phyloP scores from a whole-genome alignment of 2,797 vertebrate genomes.

The Clarias laeviceps region DNA sequence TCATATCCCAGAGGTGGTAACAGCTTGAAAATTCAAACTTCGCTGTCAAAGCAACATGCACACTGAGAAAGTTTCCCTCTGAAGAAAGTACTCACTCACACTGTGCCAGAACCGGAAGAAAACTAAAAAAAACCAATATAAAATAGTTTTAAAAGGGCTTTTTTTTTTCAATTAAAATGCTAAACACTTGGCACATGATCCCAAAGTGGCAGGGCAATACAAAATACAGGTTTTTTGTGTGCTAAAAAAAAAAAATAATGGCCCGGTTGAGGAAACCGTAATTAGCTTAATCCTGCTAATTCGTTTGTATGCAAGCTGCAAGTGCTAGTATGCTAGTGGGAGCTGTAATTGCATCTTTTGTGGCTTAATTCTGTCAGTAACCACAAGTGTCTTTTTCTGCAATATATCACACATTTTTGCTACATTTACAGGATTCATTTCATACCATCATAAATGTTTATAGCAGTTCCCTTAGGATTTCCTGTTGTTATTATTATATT shows the following conservation, averaged over 20 bases:
- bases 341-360: constrained; percentile 53
- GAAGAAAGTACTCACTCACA: constrained; percentile 17
- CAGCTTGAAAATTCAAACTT: constrained; percentile 38
- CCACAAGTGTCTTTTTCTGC: neutral
- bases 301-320: constrained; percentile 44
- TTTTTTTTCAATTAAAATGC: constrained; percentile 26
- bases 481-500: no score
- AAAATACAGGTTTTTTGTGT: constrained; percentile 15
- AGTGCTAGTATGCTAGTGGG: constrained; percentile 56
- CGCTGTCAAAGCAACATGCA: constrained; percentile 20
- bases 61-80: constrained; percentile 16
- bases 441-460: neutral
- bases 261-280: constrained; percentile 61
- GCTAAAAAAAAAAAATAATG: constrained; percentile 54
- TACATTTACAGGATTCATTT: neutral
- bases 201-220: neutral
- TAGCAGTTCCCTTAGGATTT: neutral
- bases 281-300: constrained; percentile 67
- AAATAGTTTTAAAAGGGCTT: constrained; percentile 1
- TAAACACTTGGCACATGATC: constrained; percentile 12
- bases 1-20: constrained; percentile 15
- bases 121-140: neutral
- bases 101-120: constrained; percentile 19
- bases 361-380: constrained; percentile 38
- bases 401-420: neutral